Evolutionary conservation across 2,888 invertebrate genomes (phyloP), one percentile per base, ranked within the genome.

Genomic region (Diplazon laetatorius): DNA sequence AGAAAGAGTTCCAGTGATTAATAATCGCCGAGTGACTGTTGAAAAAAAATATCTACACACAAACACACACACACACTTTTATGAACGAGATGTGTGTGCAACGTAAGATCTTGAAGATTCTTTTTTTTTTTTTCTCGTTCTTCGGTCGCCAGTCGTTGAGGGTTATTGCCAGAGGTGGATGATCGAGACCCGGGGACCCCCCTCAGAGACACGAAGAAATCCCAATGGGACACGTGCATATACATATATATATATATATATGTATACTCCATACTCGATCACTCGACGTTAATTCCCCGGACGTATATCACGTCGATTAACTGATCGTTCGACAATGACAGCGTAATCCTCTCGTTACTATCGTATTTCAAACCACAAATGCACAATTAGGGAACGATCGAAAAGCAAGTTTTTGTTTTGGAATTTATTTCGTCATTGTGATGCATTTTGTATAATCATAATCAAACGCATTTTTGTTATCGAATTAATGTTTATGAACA

Each of bases 11-110:
- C 59, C 50, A 12, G 76, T 82, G 82, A 82, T 82, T 82, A 82
- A 82, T 82, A 82, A 82, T 82, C 79, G 75, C 62, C 68, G 72
- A 66, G 82, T 82, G 82, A 82, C 82, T 82, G 65, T 82, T 52
- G 66, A 48, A 77, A 80, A 82, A 82, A 78, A 60, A 70, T 63
- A 44, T 6, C 4, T 30, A 30, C 6, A 5, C 30, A 30, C 30
- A 30, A 30, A 71, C 39, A 60, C 74, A n/a, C 9, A 65, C 74
- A 65, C 60, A 70, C 35, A 73, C n/a, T n/a, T n/a, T n/a, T n/a
- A n/a, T n/a, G n/a, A n/a, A n/a, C n/a, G n/a, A n/a, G n/a, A n/a
- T n/a, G n/a, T n/a, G n/a, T n/a, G 18, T 14, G 12, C 42, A 30
- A 59, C 10, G 16, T 16, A 63, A 59, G 37, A 12, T 59, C 12